These are phyloP conservation scores for Podotricha telesiphe DNA, from an alignment of 2,888 invertebrate genomes.

Conservation along the genomic window DNA sequence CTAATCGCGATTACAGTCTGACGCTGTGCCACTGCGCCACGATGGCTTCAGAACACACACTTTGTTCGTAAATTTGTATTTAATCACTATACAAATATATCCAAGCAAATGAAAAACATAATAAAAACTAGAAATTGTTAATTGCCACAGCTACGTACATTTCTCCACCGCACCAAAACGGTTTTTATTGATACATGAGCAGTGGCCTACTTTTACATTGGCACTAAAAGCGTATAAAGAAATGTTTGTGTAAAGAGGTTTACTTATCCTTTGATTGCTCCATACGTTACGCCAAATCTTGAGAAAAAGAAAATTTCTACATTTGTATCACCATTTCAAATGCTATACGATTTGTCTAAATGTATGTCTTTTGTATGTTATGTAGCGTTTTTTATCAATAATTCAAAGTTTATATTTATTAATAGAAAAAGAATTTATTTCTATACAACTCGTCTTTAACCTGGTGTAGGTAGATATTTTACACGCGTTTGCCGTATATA, in stretches of 20 bases:
- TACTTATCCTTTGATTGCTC: constrained; percentile 70
- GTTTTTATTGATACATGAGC: constrained; percentile 61
- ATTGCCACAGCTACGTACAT: constrained; percentile 28
- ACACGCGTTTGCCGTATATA: too few species aligned
- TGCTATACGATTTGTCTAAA: not conserved
- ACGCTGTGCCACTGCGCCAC: too few species aligned
- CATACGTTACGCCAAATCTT: constrained; percentile 56
- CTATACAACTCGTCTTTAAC: too few species aligned
- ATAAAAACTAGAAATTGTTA: constrained; percentile 36
- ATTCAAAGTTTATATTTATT: too few species aligned
- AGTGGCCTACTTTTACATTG: constrained; percentile 61
- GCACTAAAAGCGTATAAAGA: constrained; percentile 61
- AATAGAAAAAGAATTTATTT: too few species aligned
- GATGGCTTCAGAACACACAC: too few species aligned
- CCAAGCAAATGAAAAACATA: constrained; percentile 20
- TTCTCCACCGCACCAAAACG: constrained; percentile 32
- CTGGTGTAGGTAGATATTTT: too few species aligned
- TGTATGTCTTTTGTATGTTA: too few species aligned
- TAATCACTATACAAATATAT: not conserved
- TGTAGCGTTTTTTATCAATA: too few species aligned
- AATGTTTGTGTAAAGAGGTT: constrained; percentile 67
- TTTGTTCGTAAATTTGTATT: not conserved
- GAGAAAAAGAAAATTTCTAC: constrained; percentile 44
- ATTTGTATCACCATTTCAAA: constrained; percentile 19
- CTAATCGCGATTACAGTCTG: too few species aligned